Base-by-base conservation (phyloP, 2,113 vertebrate genomes). In the Hepsetus odoe region DNA sequence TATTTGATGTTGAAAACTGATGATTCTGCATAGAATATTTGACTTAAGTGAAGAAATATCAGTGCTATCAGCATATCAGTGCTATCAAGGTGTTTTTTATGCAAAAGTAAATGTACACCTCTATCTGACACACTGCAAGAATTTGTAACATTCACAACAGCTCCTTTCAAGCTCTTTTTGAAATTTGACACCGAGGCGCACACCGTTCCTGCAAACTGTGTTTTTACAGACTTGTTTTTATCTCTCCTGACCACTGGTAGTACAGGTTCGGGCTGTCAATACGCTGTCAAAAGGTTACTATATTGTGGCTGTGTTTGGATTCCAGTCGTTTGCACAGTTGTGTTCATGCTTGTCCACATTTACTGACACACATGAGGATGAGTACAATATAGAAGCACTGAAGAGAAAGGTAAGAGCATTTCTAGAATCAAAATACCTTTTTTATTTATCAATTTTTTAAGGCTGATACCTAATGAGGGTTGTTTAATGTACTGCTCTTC, bases 231-330 rank as follows among this genome's bases (percentile, higher is more conserved):
- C 59, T n/a, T 55, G 35, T 69, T 55, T 65, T 58, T 32, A 51
- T 69, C 74, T 70, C 81, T 75, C 24, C 73, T 65, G 83, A 84
- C 85, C 83, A 91, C 88, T 86, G 84, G 91, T 85, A 84, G 81
- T 80, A 73, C 91, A 89, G 89, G 91, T 91, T 91, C 83, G 76
- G 32, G 40, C 61, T 70, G 56, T 66, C 30, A 58, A 58, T 40
- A 73, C 26, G 40, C 66, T 70, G 85, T 81, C 75, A 81, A 13
- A 55, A 5, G 40, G 70, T 32, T 82, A 77, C 49, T 61, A 61
- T 38, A 72, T 44, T 82, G 56, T 68, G 67, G 75, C 10, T 87
- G 85, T 80, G 68, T 64, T 84, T 51, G 78, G 77, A 82, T 87
- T 88, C 79, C 73, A 53, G 46, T 4, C 40, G 5, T 33, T 11